Percentiles rank a stretch among this genome's conserved stretches.
phyloP scores from a whole-genome alignment of 1,140 invertebrate species.

The Pteromalus puparum region DNA sequence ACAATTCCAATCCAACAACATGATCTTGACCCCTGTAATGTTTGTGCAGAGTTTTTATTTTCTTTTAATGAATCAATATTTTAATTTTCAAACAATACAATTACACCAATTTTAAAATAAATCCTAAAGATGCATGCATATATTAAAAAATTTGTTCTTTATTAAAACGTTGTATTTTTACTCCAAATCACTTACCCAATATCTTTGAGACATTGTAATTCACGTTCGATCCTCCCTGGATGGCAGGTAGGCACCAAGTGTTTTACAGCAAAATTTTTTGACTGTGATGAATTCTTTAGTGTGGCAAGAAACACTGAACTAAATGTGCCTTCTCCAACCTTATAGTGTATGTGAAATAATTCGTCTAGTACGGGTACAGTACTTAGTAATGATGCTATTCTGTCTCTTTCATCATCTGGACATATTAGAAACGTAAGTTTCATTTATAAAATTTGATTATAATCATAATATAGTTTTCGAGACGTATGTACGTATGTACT shows the following conservation, averaged over 20 bases:
- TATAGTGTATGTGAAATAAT: conserved; percentile 81
- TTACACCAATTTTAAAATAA: no score
- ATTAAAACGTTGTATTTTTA: background rate
- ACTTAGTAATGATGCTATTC: conserved; percentile 55
- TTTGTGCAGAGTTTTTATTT: no score
- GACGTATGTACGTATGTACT: no score
- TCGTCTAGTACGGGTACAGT: conserved; percentile 79
- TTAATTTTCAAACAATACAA: conserved; percentile 26
- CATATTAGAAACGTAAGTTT: background rate
- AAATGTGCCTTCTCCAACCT: conserved; percentile 88
- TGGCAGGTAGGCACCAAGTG: conserved; percentile 89
- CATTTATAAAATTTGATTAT: conserved; percentile 18
- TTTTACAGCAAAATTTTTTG: conserved; percentile 85
- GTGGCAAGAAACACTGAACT: conserved; percentile 87
- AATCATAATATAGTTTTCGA: conserved; percentile 7
- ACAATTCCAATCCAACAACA: conserved; percentile 88
- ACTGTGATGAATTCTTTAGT: conserved; percentile 76
- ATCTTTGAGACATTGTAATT: conserved; percentile 85
- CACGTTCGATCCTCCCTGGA: conserved; percentile 84
- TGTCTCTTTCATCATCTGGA: conserved; percentile 51
- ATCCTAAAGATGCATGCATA: no score
- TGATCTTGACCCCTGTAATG: conserved; percentile 86
- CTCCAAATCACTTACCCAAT: conserved; percentile 80
- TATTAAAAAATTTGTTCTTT: no score
- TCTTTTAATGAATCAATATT: background rate